Evolutionary conservation across 2,888 invertebrate species (phyloP).

Genomic region (Frankliniella intonsa): DNA sequence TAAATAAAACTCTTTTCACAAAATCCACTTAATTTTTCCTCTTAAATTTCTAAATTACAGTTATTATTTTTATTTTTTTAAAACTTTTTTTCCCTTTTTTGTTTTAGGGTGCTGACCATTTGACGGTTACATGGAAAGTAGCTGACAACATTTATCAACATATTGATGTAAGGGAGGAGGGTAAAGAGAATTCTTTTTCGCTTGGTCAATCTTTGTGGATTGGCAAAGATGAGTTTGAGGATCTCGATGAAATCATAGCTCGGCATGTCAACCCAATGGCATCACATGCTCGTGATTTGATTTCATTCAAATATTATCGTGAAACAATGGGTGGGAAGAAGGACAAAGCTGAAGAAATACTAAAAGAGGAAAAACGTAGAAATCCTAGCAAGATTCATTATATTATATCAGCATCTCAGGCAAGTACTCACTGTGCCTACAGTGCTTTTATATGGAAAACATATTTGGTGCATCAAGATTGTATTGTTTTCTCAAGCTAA

Average conservation of each 20-base stretch:
- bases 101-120: constrained; percentile 74
- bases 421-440: constrained; percentile 36
- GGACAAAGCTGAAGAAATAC: constrained; percentile 80
- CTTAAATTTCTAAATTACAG: too few relatives aligned
- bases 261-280: constrained; percentile 97
- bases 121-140: constrained; percentile 99
- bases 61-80: constrained; percentile 7
- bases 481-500: neutral
- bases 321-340: constrained; percentile 71
- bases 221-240: constrained; percentile 90
- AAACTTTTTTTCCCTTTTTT: constrained; percentile 25
- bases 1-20: too few relatives aligned
- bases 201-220: constrained; percentile 86
- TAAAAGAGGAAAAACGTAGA: constrained; percentile 84
- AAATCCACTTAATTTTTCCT: too few relatives aligned
- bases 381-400: constrained; percentile 87
- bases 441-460: neutral
- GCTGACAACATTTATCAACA: constrained; percentile 91
- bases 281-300: constrained; percentile 80
- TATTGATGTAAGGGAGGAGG: constrained; percentile 91
- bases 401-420: constrained; percentile 73
- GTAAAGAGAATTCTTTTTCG: constrained; percentile 94
- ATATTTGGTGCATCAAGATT: neutral
- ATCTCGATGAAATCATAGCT: constrained; percentile 98
- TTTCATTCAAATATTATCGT: constrained; percentile 86